A percentile compares a stretch with the other conserved stretches of the same genome.
Evolutionary conservation across 2,888 invertebrate genomes (phyloP).

Genomic region (Dicyrtoma fusca): DNA sequence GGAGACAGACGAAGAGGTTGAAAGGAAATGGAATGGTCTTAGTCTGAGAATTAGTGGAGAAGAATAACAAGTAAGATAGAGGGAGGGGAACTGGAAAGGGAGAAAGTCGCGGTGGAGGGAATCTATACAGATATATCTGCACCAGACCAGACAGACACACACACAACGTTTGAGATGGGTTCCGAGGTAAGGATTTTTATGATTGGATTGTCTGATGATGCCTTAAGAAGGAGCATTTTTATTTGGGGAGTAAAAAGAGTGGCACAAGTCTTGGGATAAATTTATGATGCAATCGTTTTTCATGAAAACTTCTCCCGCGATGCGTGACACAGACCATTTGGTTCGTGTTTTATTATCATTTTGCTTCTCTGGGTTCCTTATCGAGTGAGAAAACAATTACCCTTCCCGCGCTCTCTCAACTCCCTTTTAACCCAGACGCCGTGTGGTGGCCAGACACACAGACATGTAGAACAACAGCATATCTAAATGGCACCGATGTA

Average conservation of each 20-base stretch:
- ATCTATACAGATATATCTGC: not conserved
- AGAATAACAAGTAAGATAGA: conserved; percentile 11
- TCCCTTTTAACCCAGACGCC: conserved; percentile 24
- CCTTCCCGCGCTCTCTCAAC: conserved; percentile 20
- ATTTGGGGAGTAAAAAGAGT: conserved; percentile 34
- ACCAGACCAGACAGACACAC: too few species aligned
- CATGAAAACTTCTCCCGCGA: conserved; percentile 44
- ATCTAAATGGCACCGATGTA: too few species aligned
- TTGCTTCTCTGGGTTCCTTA: conserved; percentile 37
- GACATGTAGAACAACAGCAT: too few species aligned
- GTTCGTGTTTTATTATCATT: conserved; percentile 44
- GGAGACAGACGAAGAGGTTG: not conserved
- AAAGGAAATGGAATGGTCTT: conserved; percentile 7
- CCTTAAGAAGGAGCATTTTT: conserved; percentile 27
- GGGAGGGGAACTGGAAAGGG: not conserved
- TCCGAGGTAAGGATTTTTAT: conserved; percentile 27
- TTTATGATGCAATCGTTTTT: conserved; percentile 44
- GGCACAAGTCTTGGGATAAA: conserved; percentile 29
- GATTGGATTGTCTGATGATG: conserved; percentile 35
- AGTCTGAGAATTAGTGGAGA: conserved; percentile 2
- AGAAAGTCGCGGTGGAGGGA: not conserved
- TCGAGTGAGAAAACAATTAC: conserved; percentile 45
- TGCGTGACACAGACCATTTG: conserved; percentile 44
- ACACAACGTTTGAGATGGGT: too few species aligned
- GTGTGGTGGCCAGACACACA: too few species aligned